Conservation (phyloP, 1,140 invertebrate species). For the Drosophila suzukii region DNA sequence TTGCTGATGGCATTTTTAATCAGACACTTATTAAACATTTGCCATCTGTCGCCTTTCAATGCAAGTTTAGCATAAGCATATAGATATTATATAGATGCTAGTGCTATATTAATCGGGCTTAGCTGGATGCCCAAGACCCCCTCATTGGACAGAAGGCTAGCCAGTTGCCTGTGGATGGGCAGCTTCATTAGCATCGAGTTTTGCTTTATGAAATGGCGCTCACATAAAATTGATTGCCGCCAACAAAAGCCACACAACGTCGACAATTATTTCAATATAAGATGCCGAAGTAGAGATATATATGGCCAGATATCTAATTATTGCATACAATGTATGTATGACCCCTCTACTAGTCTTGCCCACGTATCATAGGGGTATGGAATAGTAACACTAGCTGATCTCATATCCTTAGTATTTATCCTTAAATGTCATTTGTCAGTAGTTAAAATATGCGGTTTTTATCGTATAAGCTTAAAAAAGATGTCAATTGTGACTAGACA, state of each 20-base stretch:
- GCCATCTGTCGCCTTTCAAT: slow-evolving; percentile 22
- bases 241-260: slow-evolving; percentile 51
- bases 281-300: slow-evolving; percentile 33
- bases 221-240: slow-evolving; percentile 70
- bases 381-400: slow-evolving; percentile 8
- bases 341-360: background rate
- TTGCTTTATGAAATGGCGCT: slow-evolving; percentile 65
- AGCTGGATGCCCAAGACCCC: slow-evolving; percentile 43
- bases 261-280: slow-evolving; percentile 14
- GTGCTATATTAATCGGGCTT: slow-evolving; percentile 15
- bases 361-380: slow-evolving; percentile 4
- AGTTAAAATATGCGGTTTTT: background rate
- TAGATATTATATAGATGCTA: too few species aligned
- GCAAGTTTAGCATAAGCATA: slow-evolving; percentile 26
- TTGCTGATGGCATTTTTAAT: slow-evolving; percentile 76
- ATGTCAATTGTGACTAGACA: slow-evolving; percentile 4
- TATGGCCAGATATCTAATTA: slow-evolving; percentile 67
- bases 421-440: background rate
- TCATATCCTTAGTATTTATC: slow-evolving; percentile 16
- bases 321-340: slow-evolving; percentile 55
- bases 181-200: slow-evolving; percentile 72
- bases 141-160: slow-evolving; percentile 59
- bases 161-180: slow-evolving; percentile 21
- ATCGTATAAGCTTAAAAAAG: slow-evolving; percentile 1
- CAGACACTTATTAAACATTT: slow-evolving; percentile 47